Percentiles rank a stretch among this genome's conserved stretches.
Conservation (phyloP, 2,888 invertebrate genomes). For the Drosophila greeni region DNA sequence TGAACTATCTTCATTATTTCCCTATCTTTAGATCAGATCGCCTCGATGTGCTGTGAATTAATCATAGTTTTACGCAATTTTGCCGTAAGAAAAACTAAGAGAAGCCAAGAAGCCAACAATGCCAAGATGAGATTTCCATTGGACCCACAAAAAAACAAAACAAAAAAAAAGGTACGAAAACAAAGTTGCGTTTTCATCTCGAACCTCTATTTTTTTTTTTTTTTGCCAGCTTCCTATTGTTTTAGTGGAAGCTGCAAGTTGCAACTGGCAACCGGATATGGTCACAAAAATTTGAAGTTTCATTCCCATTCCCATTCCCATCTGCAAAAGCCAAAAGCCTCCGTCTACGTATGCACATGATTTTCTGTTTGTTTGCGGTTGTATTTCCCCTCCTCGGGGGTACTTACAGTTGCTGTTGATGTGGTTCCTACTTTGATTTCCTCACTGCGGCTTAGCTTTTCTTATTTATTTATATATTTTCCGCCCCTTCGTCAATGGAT, state of each 20-base stretch:
- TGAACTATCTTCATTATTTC: background rate
- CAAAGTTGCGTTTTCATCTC: conserved; percentile 29
- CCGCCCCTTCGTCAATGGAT: conserved; percentile 1
- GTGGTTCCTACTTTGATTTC: conserved; percentile 30
- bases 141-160: conserved; percentile 1
- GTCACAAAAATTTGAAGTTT: conserved; percentile 32
- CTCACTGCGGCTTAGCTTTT: conserved; percentile 10
- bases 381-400: background rate
- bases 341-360: conserved; percentile 25
- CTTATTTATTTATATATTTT: background rate
- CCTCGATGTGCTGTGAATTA: conserved; percentile 7
- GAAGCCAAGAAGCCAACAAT: conserved; percentile 17
- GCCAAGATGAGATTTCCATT: conserved; percentile 32
- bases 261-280: conserved; percentile 37
- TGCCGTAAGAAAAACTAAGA: background rate
- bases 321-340: conserved; percentile 13
- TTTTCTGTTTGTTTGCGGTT: conserved; percentile 23
- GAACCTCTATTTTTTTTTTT: conserved; percentile 14
- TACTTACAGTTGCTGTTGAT: conserved; percentile 23
- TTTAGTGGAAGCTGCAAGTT: conserved; percentile 33
- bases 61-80: conserved; percentile 30
- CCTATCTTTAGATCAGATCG: conserved; percentile 6
- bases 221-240: conserved; percentile 15
- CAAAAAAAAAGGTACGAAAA: background rate
- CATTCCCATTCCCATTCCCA: conserved; percentile 29